Evolutionary conservation across 1,140 invertebrate species (phyloP).

Genomic region (Rhyzopertha dominica): DNA sequence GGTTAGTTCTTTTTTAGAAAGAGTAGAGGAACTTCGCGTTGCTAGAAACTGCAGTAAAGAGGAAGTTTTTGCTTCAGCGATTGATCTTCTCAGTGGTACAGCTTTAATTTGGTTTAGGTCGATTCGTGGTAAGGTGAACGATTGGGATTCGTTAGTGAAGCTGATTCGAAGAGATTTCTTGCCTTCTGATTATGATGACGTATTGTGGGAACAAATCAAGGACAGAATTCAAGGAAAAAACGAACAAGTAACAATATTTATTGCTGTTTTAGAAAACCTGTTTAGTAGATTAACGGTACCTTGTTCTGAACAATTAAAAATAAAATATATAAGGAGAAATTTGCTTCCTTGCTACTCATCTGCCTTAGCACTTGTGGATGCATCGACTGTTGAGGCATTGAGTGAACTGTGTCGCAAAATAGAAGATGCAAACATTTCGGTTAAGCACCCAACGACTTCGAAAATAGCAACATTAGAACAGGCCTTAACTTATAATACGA

Average conservation of each 20-base stretch:
- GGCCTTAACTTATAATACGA: no score
- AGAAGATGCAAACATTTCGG: slow-evolving; percentile 8
- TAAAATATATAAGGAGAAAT: slow-evolving; percentile 33
- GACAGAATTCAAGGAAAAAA: slow-evolving; percentile 28
- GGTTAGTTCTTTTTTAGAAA: slow-evolving; percentile 13
- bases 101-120: slow-evolving; percentile 33
- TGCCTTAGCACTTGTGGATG: slow-evolving; percentile 7
- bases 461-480: no score
- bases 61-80: slow-evolving; percentile 15
- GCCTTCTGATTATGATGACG: slow-evolving; percentile 28
- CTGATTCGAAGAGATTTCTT: slow-evolving; percentile 21
- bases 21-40: slow-evolving; percentile 4
- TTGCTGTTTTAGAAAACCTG: slow-evolving; percentile 36
- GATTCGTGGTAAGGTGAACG: slow-evolving; percentile 17
- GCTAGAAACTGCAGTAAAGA: slow-evolving; percentile 2
- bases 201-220: slow-evolving; percentile 34
- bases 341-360: slow-evolving; percentile 25
- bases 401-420: slow-evolving; percentile 2
- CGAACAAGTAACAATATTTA: slow-evolving; percentile 31
- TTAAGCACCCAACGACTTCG: no score
- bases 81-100: slow-evolving; percentile 32
- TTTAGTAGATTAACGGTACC: slow-evolving; percentile 30
- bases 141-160: slow-evolving; percentile 7
- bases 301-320: slow-evolving; percentile 26
- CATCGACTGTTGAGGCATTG: slow-evolving; percentile 2